A percentile compares a stretch with the other conserved stretches of the same genome.
Evolutionary conservation across 2,888 invertebrate genomes (phyloP).

Genomic region (Molanna angustata): DNA sequence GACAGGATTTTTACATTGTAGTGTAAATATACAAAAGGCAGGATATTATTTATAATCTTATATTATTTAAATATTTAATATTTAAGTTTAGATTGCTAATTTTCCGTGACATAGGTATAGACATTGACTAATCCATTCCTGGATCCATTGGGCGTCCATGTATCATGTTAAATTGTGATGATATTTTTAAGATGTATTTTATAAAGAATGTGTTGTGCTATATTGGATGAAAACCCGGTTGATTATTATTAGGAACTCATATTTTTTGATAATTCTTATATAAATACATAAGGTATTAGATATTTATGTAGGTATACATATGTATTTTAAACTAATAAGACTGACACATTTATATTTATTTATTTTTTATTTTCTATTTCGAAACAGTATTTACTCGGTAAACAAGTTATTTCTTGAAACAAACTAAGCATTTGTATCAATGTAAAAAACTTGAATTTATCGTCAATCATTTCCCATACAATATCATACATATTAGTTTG

Average conservation of each 20-base stretch:
- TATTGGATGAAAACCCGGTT: conserved; percentile 11
- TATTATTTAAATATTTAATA: conserved; percentile 8
- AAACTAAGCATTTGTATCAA: not conserved
- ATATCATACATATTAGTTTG: too few relatives aligned
- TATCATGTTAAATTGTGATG: conserved; percentile 14
- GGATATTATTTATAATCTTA: too few relatives aligned
- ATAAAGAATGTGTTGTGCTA: not conserved
- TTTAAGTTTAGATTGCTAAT: conserved; percentile 2
- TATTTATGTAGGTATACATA: too few relatives aligned
- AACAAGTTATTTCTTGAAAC: not conserved
- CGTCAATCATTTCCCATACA: not conserved
- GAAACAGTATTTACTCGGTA: not conserved
- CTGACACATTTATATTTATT: conserved; percentile 3
- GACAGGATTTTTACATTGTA: conserved; percentile 2
- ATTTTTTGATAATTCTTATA: not conserved
- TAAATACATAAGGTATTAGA: too few relatives aligned
- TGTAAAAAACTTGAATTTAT: not conserved
- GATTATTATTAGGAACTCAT: conserved; percentile 1
- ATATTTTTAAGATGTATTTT: conserved; percentile 6
- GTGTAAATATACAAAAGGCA: conserved; percentile 15
- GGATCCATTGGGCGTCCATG: conserved; percentile 2
- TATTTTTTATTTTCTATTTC: not conserved
- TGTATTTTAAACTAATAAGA: conserved; percentile 13
- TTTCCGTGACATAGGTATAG: conserved; percentile 1
- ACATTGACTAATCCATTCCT: too few relatives aligned